Conservation (phyloP, 1,140 invertebrate species). For the Nautilus pompilius region DNA sequence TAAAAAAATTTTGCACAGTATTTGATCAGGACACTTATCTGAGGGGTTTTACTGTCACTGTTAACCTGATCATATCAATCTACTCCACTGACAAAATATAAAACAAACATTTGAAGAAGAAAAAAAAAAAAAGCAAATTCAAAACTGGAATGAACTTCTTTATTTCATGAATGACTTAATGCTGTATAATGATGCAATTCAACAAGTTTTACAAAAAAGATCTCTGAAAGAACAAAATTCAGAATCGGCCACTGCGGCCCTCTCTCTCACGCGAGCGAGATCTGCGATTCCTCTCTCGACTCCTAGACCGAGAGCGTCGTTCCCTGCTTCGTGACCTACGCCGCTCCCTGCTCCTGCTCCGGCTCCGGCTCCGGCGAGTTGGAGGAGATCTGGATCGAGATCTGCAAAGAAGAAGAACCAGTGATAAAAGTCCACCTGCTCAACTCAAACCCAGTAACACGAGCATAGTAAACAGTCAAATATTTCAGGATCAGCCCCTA, state of each 20-base stretch:
- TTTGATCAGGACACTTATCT: too few relatives aligned
- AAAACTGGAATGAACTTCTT: too few relatives aligned
- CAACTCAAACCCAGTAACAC: too few relatives aligned
- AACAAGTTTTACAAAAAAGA: too few relatives aligned
- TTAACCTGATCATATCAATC: too few relatives aligned
- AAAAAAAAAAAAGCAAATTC: too few relatives aligned
- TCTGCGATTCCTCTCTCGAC: conserved; percentile 1
- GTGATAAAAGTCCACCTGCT: neutral
- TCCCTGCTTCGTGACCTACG: conserved; percentile 32
- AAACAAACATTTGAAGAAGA: too few relatives aligned
- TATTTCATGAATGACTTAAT: too few relatives aligned
- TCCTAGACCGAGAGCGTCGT: conserved; percentile 27
- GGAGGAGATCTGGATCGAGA: conserved; percentile 47
- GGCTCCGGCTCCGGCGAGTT: conserved; percentile 34
- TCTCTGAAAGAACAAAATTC: neutral
- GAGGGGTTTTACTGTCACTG: too few relatives aligned
- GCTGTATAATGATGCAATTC: too few relatives aligned
- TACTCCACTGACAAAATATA: too few relatives aligned
- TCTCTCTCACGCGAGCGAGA: conserved; percentile 7
- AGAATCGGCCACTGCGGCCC: conserved; percentile 11
- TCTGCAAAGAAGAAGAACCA: conserved; percentile 9
- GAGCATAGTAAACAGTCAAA: neutral
- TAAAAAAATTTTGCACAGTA: too few relatives aligned
- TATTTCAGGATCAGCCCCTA: neutral
- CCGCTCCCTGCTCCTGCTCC: conserved; percentile 21